Base-by-base conservation (phyloP, 2,113 vertebrate species). In the Panthera tigris region DNA sequence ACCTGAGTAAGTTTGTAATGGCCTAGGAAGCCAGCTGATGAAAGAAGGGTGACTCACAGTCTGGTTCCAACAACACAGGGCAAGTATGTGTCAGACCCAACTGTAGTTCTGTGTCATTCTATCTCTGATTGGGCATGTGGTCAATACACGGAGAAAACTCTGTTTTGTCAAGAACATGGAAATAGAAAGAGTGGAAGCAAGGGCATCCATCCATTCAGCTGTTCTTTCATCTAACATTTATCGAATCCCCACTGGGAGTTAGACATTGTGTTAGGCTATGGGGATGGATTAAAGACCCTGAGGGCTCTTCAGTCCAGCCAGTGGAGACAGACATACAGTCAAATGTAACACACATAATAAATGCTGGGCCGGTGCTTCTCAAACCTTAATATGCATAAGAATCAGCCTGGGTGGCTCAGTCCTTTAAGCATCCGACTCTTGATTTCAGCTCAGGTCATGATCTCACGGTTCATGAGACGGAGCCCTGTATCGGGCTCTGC, bases 151-250 rank as follows among this genome's bases (percentile, higher is more conserved):
- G 57, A 79, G 48, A 87, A 13, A 87, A 63, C 39, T 94, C 74
- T 76, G 23, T 71, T 91, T 87, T 81, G 36, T 89, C 61, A 94
- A 66, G 48, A 81, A 95, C 15, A 39, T 74, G 63, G 55, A 80
- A 80, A 6, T 84, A 57, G 57, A 96, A 73, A 86, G 93, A 79
- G 96, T 71, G 80, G 45, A 95, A 95, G 52, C 5, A 50, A 57
- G 66, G 36, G 41, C 31, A 81, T 36, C 63, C 41, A 63, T 66
- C 23, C 41, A 7, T 76, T 61, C 27, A 88, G 27, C 88, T 94
- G 61, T 89, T 90, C 50, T 94, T 89, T 94, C 68, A 96, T 41
- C 33, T 63, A 87, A 84, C 18, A 92, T 73, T 86, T 95, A 74
- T n/a, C 11, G n/a, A 89, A 5, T 29, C 1, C n/a, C 29, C 63